Conservation (phyloP, 92 coral and sea anemone species). For the Pocillopora grandis region DNA sequence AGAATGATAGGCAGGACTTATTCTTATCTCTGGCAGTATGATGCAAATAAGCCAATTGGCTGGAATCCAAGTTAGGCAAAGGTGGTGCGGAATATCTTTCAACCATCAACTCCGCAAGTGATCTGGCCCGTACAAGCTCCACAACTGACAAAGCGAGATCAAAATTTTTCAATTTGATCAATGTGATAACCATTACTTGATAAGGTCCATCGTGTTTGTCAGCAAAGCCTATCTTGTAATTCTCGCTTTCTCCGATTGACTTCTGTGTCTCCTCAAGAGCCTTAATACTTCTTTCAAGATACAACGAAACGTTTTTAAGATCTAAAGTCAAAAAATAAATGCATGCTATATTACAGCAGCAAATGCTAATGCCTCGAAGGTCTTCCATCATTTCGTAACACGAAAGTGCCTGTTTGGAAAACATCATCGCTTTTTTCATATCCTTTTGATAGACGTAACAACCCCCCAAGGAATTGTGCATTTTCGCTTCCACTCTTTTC, state of each 20-base stretch:
- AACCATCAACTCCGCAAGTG: constrained; percentile 13
- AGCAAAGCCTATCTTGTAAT: constrained; percentile 5
- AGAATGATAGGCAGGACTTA: not conserved
- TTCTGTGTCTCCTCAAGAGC: not conserved
- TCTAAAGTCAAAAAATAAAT: not conserved
- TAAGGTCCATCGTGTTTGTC: not conserved
- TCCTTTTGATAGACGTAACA: not conserved
- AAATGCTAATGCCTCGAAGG: not conserved
- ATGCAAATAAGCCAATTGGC: not conserved
- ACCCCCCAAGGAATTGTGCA: not conserved
- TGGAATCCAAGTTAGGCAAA: not conserved
- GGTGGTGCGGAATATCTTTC: not conserved
- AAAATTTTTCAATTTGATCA: not conserved
- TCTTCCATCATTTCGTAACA: not conserved
- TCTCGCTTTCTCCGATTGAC: not conserved
- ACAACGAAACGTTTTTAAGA: not conserved
- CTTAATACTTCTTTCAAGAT: not conserved
- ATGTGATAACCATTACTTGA: not conserved
- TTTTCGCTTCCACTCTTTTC: not conserved
- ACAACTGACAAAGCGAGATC: not conserved
- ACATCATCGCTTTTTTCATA: not conserved
- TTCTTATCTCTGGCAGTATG: not conserved
- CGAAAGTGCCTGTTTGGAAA: not conserved
- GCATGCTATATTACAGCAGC: not conserved
- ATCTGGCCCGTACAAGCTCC: constrained; percentile 27